These are phyloP conservation scores for Plagiodera versicolora DNA, from an alignment of 2,888 invertebrate species.

Conservation along the genomic window DNA sequence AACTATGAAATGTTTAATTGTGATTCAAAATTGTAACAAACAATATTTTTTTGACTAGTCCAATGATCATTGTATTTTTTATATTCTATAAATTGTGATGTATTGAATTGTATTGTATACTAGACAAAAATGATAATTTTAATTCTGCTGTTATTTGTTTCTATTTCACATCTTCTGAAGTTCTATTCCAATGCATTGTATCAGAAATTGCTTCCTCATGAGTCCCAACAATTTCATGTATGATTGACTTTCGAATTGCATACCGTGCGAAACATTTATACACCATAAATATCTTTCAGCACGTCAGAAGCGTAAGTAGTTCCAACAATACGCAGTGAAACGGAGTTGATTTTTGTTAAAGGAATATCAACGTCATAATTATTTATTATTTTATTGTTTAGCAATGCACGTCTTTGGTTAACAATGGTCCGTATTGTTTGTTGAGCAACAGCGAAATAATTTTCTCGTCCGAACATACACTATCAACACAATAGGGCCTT, in stretches of 20 bases:
- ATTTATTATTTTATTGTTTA: conserved; percentile 52
- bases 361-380: conserved; percentile 43
- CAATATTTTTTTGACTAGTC: too few relatives aligned
- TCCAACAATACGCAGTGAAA: conserved; percentile 5
- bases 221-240: too few relatives aligned
- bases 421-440: conserved; percentile 51
- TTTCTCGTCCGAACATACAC: conserved; percentile 51
- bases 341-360: conserved; percentile 39
- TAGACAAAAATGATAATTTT: too few relatives aligned
- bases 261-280: not conserved
- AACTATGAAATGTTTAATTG: too few relatives aligned
- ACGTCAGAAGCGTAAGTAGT: conserved; percentile 16
- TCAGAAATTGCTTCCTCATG: too few relatives aligned
- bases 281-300: not conserved
- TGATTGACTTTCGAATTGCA: not conserved
- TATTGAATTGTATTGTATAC: too few relatives aligned
- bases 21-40: too few relatives aligned
- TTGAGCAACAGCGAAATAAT: conserved; percentile 51
- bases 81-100: too few relatives aligned
- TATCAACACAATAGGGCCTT: conserved; percentile 51
- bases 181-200: too few relatives aligned
- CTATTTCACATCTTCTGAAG: too few relatives aligned
- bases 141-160: too few relatives aligned
- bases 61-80: too few relatives aligned
- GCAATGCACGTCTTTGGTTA: conserved; percentile 46